A percentile compares a stretch with the other conserved stretches of the same genome.
phyloP scores from a whole-genome alignment of 2,888 invertebrate species.

The Pristionchus fissidentatus region DNA sequence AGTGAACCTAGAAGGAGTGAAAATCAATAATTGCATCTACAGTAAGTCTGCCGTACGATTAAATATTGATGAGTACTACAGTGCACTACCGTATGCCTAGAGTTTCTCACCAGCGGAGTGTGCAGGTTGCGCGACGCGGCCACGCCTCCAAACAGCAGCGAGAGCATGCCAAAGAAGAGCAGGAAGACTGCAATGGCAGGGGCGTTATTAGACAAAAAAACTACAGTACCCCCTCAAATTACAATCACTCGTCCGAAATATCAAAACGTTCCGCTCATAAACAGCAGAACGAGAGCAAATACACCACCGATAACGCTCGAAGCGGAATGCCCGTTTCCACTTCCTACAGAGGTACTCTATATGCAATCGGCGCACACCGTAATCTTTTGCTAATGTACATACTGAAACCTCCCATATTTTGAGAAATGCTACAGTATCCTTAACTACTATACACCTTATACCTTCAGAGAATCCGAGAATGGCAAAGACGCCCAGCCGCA shows the following conservation, averaged over 20 bases:
- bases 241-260: not conserved
- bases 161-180: constrained; percentile 72
- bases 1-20: constrained; percentile 54
- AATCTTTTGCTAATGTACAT: not conserved
- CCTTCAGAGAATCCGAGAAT: constrained; percentile 73
- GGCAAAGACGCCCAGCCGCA: constrained; percentile 72
- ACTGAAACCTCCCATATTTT: no score
- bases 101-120: constrained; percentile 61
- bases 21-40: not conserved
- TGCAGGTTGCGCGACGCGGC: constrained; percentile 71
- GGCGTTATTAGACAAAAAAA: not conserved
- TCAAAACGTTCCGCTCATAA: not conserved
- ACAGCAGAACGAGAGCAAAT: not conserved
- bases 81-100: constrained; percentile 4
- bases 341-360: not conserved
- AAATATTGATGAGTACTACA: not conserved
- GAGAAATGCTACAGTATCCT: not conserved
- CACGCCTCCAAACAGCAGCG: constrained; percentile 72
- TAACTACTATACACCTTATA: constrained; percentile 45
- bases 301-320: not conserved
- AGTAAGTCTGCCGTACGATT: not conserved
- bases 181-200: constrained; percentile 64
- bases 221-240: not conserved
- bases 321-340: not conserved
- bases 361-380: not conserved